Evolutionary conservation across 1,140 invertebrate genomes (phyloP), one percentile per base, ranked within the genome.

Genomic region (Drosophila kurseongensis): DNA sequence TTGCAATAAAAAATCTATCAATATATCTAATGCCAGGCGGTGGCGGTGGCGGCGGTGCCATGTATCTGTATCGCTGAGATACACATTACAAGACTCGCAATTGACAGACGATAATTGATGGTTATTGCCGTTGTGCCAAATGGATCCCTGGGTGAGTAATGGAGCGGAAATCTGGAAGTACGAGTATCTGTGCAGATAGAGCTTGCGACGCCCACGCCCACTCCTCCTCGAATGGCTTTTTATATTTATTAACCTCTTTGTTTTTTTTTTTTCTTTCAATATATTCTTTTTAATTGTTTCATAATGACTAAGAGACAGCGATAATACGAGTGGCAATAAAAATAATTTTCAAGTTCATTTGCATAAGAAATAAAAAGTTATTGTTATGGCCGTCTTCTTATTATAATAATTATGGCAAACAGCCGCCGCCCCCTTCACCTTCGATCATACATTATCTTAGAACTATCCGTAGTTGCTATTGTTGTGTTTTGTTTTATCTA

Each of bases 51-150:
- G 54, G 54, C 40, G 27, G 55, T 51, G 62, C 62, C 55, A 79
- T 45, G 62, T 67, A 81, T 75, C 67, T 67, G 68, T 71, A 72
- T 71, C 68, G 68, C 51, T 35, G 68, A 62, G 74, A 73, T 62
- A 77, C 57, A 78, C 75, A 71, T 81, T 80, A 81, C 78, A 80
- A 82, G 78, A 76, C 42, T 65, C 67, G 61, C 61, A 63, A 78
- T 74, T 82, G 79, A 82, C 80, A 82, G 62, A 45, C 56, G 75
- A 79, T 83, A 83, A 83, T 83, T 84, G 71, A 83, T 84, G 73
- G 69, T 79, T 83, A 83, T 83, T 81, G 78, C 68, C n/a, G 55
- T 69, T 63, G 38, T 35, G 67, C 65, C 54, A 74, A 55, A 74
- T 54, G 48, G 67, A 74, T 74, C 58, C 36, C 50, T 52, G 50